These are phyloP conservation scores for Parasteatoda lunata DNA, from an alignment of 2,888 invertebrate genomes.

Conservation along the genomic window DNA sequence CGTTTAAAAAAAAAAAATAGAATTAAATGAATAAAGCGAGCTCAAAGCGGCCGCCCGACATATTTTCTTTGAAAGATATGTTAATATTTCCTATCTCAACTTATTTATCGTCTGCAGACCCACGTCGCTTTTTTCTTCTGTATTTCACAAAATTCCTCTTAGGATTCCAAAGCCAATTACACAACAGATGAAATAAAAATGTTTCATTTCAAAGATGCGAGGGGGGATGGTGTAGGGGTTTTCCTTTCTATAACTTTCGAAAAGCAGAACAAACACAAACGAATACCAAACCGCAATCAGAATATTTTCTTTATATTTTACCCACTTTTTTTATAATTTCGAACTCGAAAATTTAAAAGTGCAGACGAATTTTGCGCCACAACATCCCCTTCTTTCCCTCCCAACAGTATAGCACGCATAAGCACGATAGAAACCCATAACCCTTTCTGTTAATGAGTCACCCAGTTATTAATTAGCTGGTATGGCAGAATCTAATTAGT, in stretches of 20 bases:
- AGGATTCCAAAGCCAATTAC: not conserved
- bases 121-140: not conserved
- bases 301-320: not conserved
- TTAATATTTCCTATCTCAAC: not conserved
- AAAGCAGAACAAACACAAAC: slow-evolving; percentile 4
- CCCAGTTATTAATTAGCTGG: slow-evolving; percentile 63
- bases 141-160: not conserved
- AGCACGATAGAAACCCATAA: slow-evolving; percentile 22
- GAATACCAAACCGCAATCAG: not conserved
- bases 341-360: slow-evolving; percentile 13
- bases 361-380: slow-evolving; percentile 20
- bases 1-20: too few relatives aligned
- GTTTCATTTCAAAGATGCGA: not conserved
- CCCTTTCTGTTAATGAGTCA: slow-evolving; percentile 65
- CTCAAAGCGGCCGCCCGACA: not conserved
- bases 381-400: not conserved
- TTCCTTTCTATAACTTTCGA: not conserved
- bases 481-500: slow-evolving; percentile 66
- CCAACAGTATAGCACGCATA: not conserved
- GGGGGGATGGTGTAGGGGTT: not conserved
- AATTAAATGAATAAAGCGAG: too few relatives aligned
- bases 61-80: slow-evolving; percentile 3
- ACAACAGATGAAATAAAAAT: not conserved
- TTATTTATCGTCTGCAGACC: not conserved
- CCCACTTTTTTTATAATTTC: not conserved